phyloP scores from a whole-genome alignment of 2,797 vertebrate genomes.

The Mionectes olivaceus region DNA sequence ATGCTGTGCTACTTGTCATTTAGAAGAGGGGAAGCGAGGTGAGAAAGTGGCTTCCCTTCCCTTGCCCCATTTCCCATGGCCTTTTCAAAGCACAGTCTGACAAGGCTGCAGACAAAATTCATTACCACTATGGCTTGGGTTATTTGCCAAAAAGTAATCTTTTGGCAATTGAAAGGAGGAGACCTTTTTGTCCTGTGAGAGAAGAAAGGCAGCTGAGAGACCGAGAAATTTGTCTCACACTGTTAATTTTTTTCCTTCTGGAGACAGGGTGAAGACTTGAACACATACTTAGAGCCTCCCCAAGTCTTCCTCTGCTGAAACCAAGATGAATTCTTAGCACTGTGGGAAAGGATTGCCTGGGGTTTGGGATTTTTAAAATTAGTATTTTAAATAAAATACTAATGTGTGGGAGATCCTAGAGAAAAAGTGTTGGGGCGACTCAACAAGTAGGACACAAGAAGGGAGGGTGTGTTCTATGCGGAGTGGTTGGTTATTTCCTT shows the following conservation, averaged over 20 bases:
- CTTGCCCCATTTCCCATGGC: neutral
- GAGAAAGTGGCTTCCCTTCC: neutral
- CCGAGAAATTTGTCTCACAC: neutral
- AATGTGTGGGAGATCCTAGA: neutral
- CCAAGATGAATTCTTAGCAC: neutral
- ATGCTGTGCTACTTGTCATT: neutral
- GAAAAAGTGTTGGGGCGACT: neutral
- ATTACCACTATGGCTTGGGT: neutral
- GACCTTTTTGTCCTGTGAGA: neutral
- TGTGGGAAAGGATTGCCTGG: neutral
- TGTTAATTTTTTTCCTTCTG: neutral
- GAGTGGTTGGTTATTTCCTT: neutral
- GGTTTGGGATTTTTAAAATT: neutral
- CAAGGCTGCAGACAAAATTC: neutral
- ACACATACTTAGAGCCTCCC: neutral
- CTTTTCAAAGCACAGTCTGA: neutral
- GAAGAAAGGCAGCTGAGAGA: neutral
- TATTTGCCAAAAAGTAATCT: neutral
- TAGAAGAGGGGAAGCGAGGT: neutral
- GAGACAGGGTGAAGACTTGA: neutral
- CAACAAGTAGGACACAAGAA: accelerated
- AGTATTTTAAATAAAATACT: neutral
- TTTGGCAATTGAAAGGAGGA: neutral
- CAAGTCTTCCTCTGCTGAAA: neutral
- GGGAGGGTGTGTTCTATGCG: too few relatives aligned